Conservation (phyloP, 2,113 vertebrate species). For the Thalassarche chlororhynchos region DNA sequence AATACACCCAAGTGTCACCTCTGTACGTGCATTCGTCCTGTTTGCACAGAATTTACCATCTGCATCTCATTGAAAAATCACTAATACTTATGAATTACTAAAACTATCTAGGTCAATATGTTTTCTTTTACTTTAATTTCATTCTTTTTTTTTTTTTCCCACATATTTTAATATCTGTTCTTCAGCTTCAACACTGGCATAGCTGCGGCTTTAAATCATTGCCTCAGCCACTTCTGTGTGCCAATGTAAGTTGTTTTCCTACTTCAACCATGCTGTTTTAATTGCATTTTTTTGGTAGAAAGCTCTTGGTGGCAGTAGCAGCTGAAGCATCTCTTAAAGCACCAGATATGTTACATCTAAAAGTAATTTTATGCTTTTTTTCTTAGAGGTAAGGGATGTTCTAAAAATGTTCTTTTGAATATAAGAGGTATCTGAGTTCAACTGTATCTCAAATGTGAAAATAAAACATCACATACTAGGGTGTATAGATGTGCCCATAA, state of each 20-base stretch:
- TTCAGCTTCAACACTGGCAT: conserved; percentile 68
- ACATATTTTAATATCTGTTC: conserved; percentile 66
- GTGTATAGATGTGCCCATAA: not conserved
- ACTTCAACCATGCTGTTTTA: conserved; percentile 39
- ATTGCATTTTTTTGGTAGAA: conserved; percentile 59
- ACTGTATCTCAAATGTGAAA: not conserved
- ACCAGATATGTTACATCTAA: conserved; percentile 25
- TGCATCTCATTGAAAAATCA: not conserved
- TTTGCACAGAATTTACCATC: not conserved
- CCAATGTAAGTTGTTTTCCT: conserved; percentile 68
- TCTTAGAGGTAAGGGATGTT: not conserved
- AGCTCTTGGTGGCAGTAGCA: conserved; percentile 67
- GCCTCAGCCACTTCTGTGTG: conserved; percentile 72
- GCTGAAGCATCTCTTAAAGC: conserved; percentile 66
- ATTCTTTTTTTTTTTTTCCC: conserved; percentile 43
- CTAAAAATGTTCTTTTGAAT: not conserved
- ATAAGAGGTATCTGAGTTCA: not conserved
- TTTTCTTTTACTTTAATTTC: conserved; percentile 38
- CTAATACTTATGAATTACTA: not conserved
- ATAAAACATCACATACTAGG: not conserved
- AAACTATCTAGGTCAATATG: not conserved
- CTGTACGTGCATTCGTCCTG: not conserved
- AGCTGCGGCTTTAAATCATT: conserved; percentile 73
- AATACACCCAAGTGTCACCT: not conserved
- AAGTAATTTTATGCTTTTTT: not conserved